Base-by-base conservation (phyloP, 2,888 invertebrate species). In the Drosophila cognata region DNA sequence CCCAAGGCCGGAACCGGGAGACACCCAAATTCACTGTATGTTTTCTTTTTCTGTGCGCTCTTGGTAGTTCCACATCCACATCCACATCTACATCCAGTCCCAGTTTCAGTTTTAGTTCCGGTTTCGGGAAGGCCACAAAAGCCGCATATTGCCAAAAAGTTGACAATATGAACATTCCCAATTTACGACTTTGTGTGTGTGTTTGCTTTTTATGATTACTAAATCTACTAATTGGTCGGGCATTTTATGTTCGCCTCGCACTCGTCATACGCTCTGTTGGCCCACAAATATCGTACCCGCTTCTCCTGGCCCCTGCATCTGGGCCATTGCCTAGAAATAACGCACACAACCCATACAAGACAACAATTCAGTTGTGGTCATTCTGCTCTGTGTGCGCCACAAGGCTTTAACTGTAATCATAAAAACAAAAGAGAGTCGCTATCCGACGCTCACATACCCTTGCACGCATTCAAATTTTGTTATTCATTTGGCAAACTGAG, bases 211-310 rank as follows among this genome's bases (percentile, higher is more conserved):
- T 80, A 71, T 69, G 70, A 68, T 73, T 73, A 73, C 82, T 77
- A 71, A 71, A 69, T 52, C 52, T 70, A 81, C 84, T 81, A 83
- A 81, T 86, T 82, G 84, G 72, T 71, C 52, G 69, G 67, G 35
- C 65, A 59, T 62, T 74, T 70, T 66, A 74, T 77, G 46, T 36
- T 31, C 56, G 48, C 35, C 28, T 56, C 63, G 57, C 64, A 74
- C 69, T 69, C 57, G 82, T 59, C 81, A 55, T 53, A 43, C 60
- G 51, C 61, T 61, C 51, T 21, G 46, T 8, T 7, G 1, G 46
- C 46, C 21, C 16, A 46, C 46, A 46, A 25, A 46, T 16, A 46
- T 46, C 46, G 46, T 25, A 2, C 8, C 25, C 46, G 16, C 4
- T 4, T 16, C 46, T 18, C 18, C 38, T 4, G 8, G 18, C 38